Base-by-base conservation (phyloP, 2,888 invertebrate genomes). In the Diarsia dahlii region DNA sequence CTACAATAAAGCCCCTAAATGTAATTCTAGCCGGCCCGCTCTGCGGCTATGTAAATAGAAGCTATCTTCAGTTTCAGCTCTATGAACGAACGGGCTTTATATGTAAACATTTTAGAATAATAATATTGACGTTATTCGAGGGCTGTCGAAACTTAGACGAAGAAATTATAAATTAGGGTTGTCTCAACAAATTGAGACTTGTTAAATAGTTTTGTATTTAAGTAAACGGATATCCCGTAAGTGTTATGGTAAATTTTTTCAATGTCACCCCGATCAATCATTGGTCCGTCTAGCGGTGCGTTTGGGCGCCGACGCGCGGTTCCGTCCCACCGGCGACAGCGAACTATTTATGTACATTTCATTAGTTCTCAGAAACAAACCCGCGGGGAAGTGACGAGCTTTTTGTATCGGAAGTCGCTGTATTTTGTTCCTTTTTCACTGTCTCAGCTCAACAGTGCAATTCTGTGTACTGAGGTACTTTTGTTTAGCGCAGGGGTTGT, bases 301-400 rank as follows among this genome's bases (percentile, higher is more conserved):
- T 89, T 89, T 88, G 85, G 92, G 91, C 90, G 92, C 83, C 91
- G 94, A 93, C 93, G 93, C 94, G 91, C 87, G 89, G 95, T 94
- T 95, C 95, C 95, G 93, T 89, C 91, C 89, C 81, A 81, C 85
- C 85, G 63, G 80, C 63, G 77, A 73, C 77, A 85, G 78, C 72
- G 80, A 84, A 92, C 95, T 96, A 96, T 96, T 96, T 96, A 93
- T 91, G 96, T 94, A 92, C 91, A 90, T 95, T 95, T 95, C 95
- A 95, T 96, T 95, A 94, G 93, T 96, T 96, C 96, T 90, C 63
- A 92, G 96, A 96, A 96, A 90, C 89, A 87, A 91, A 93, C 91
- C 88, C 89, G 93, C 91, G 93, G 90, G 95, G 94, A 95, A 95
- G 91, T 92, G 91, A 86, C 89, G 89, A 89, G 91, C 93, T 94